A percentile compares a stretch with the other conserved stretches of the same genome.
Conservation (phyloP, 2,113 vertebrate species). For the Thunnus thynnus region DNA sequence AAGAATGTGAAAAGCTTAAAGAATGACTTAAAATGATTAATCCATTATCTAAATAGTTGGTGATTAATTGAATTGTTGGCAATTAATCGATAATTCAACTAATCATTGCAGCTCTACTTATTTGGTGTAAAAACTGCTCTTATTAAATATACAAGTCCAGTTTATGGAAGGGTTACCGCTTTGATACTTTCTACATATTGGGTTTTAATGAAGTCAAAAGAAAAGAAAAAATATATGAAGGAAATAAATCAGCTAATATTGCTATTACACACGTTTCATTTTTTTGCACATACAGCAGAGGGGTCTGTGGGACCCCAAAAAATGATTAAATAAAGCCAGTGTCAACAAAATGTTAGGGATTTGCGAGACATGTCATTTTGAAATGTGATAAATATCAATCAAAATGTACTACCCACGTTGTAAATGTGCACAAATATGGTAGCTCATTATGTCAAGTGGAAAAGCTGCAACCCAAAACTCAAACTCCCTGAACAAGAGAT, state of each 20-base stretch:
- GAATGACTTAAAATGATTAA: too few species aligned
- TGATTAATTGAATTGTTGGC: too few species aligned
- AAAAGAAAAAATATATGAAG: too few species aligned
- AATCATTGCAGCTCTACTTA: neutral
- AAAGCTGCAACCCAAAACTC: too few species aligned
- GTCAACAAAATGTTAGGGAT: neutral
- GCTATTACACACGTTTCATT: too few species aligned
- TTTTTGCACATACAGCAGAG: too few species aligned
- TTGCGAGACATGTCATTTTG: neutral
- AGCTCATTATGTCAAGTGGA: too few species aligned
- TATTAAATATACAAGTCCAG: neutral
- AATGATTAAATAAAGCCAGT: neutral
- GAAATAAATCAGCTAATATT: too few species aligned
- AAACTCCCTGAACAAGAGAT: too few species aligned
- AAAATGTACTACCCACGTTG: neutral
- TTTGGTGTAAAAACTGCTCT: neutral
- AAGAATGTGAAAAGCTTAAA: too few species aligned
- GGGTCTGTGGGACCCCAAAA: neutral
- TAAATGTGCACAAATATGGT: neutral
- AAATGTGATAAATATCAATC: neutral
- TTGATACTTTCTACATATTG: neutral
- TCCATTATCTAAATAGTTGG: too few species aligned
- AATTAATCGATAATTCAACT: too few species aligned
- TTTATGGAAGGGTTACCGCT: neutral
- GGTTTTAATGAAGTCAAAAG: neutral